These are phyloP conservation scores for Trissolcus brochymenae DNA, from an alignment of 2,888 invertebrate genomes.

Conservation along the genomic window DNA sequence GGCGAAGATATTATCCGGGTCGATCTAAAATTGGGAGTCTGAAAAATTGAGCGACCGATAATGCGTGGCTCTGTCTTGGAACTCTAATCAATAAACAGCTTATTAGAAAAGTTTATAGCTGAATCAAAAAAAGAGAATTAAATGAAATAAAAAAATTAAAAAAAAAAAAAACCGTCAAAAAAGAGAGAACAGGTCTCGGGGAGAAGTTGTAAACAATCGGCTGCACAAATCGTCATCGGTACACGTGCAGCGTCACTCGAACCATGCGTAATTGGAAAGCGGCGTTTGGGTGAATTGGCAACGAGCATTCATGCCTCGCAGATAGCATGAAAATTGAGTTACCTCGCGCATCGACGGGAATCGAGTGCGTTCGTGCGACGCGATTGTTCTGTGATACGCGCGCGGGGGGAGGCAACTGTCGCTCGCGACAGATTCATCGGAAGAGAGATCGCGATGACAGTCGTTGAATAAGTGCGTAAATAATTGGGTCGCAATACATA, in stretches of 20 bases:
- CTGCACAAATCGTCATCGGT: conserved; percentile 40
- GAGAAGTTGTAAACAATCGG: conserved; percentile 22
- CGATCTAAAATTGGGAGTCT: conserved; percentile 1
- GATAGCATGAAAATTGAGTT: conserved; percentile 48
- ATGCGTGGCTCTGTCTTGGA: no score
- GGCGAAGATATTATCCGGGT: no score
- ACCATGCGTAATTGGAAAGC: conserved; percentile 50
- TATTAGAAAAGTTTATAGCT: no score
- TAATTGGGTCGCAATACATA: conserved; percentile 40
- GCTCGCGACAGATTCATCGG: conserved; percentile 28
- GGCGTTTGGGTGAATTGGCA: conserved; percentile 49
- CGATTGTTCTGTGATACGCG: conserved; percentile 44
- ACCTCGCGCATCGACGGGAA: conserved; percentile 36
- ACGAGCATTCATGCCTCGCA: conserved; percentile 38
- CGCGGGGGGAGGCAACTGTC: conserved; percentile 6
- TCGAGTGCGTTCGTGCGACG: conserved; percentile 30
- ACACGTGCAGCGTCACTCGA: conserved; percentile 41
- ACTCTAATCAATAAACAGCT: no score
- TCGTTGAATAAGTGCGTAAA: conserved; percentile 28
- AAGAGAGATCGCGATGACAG: conserved; percentile 36
- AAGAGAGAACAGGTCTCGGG: no score
- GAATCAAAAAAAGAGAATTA: no score
- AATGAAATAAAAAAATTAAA: no score
- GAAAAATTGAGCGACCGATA: neutral
- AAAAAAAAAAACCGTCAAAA: conserved; percentile 7